Conservation (phyloP, 2,113 vertebrate genomes). For the Gymnogyps californianus region DNA sequence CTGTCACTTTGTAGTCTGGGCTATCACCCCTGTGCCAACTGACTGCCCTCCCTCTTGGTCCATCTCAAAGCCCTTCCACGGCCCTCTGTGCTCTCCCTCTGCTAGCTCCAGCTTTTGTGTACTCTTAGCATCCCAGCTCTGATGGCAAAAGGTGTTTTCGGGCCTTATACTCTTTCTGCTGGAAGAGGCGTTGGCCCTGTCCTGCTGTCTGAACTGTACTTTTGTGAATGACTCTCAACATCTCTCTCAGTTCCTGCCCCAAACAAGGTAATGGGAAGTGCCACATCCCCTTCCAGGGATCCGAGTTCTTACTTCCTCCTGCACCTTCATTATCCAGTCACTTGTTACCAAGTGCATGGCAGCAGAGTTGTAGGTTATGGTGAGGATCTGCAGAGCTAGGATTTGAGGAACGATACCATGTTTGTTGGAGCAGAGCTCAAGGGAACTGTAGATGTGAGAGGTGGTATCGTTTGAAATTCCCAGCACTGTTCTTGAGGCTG, state of each 20-base stretch:
- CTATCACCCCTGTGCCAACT: not conserved
- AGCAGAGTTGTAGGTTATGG: not conserved
- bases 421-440: not conserved
- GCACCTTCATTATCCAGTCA: not conserved
- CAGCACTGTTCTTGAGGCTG: not conserved
- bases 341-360: not conserved
- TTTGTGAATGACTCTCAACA: not conserved
- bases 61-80: not conserved
- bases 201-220: not conserved
- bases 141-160: not conserved
- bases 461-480: not conserved
- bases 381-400: not conserved
- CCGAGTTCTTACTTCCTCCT: not conserved
- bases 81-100: not conserved
- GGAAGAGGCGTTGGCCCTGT: not conserved
- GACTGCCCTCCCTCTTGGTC: not conserved
- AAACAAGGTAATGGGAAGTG: not conserved
- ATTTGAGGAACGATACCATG: fast-evolving
- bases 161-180: not conserved
- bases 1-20: not conserved
- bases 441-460: not conserved
- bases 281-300: not conserved
- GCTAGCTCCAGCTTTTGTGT: not conserved
- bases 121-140: not conserved
- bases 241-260: not conserved